Base-by-base conservation (phyloP, 2,797 vertebrate species). In the Kryptolebias ocellatus region DNA sequence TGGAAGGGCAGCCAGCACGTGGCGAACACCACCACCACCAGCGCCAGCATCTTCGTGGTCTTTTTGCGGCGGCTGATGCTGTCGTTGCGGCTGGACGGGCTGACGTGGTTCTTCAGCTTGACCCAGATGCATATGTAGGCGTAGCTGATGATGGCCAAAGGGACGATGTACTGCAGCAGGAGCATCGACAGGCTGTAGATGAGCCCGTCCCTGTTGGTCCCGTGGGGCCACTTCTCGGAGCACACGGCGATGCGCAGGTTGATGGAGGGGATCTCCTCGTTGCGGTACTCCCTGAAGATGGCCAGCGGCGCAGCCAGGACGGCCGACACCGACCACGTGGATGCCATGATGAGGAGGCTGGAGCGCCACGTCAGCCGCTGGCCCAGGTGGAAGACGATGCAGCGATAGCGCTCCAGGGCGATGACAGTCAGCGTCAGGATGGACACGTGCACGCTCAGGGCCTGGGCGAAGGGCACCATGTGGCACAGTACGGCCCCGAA, bases 111-210 rank as follows among this genome's bases (percentile, higher is more conserved):
- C 91, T 93, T 97, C 64, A 98, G 92, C 83, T 98, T 98, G 80
- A 96, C 90, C 96, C 96, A 98, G 81, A 98, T 98, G 88, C 96
- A 95, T 55, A 95, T 92, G 64, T 98, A 98, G 56, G 96, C 95
- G 0, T 96, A 98, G 74, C 95, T 97, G 85, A 97, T 96, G 77
- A 97, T 84, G 31, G 93, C 93, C 60, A 98, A 87, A 15, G 96
- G 96, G 12, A 96, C 70, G 4, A 96, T 94, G 20, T 96, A 97
- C 87, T 97, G 96, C 31, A 98, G 90, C 64, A 98, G 93, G 15
- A 97, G 92, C 96, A 98, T 96, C 14, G 95, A 95, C 50, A 97
- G 85, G 74, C 95, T 97, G 87, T 97, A 98, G 79, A 97, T 96
- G 67, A 96, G 92, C n/a, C 95, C 95, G 1, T 96, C 96, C 50